Conservation (phyloP, 2,113 vertebrate species). For the Tympanuchus pallidicinctus region DNA sequence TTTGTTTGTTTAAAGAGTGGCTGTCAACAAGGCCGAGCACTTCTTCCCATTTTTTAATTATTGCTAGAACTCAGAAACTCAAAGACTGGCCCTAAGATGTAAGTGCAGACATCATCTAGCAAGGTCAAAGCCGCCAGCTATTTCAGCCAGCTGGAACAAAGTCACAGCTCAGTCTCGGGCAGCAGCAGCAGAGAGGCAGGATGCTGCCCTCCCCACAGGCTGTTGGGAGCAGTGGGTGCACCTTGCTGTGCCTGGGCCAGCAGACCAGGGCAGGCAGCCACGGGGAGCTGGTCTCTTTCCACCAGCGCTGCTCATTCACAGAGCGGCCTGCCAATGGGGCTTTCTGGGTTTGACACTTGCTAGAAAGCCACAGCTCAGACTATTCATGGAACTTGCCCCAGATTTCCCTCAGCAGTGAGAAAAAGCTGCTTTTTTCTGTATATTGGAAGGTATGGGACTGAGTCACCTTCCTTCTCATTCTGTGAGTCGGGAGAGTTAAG, state of each 20-base stretch:
- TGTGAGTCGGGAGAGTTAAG: not conserved
- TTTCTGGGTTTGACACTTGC: not conserved
- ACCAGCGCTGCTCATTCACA: too few relatives aligned
- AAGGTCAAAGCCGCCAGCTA: not conserved
- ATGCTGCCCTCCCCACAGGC: not conserved
- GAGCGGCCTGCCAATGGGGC: fast-evolving
- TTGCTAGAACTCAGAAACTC: not conserved
- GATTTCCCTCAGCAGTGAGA: not conserved
- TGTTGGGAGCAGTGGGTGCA: not conserved
- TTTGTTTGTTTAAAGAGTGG: not conserved
- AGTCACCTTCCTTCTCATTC: not conserved
- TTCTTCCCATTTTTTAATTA: not conserved
- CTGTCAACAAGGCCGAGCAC: not conserved
- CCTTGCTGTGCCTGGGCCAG: not conserved
- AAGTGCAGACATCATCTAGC: not conserved
- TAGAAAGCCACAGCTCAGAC: not conserved
- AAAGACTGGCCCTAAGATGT: not conserved
- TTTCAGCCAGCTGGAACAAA: not conserved
- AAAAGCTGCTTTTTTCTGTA: not conserved
- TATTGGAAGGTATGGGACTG: not conserved
- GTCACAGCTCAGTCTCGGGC: not conserved
- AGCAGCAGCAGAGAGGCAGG: not conserved
- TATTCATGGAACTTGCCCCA: constrained; percentile 9
- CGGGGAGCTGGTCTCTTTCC: not conserved
- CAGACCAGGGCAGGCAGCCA: not conserved